Base-by-base conservation (phyloP, 2,797 vertebrate genomes). In the Pristis pectinata region DNA sequence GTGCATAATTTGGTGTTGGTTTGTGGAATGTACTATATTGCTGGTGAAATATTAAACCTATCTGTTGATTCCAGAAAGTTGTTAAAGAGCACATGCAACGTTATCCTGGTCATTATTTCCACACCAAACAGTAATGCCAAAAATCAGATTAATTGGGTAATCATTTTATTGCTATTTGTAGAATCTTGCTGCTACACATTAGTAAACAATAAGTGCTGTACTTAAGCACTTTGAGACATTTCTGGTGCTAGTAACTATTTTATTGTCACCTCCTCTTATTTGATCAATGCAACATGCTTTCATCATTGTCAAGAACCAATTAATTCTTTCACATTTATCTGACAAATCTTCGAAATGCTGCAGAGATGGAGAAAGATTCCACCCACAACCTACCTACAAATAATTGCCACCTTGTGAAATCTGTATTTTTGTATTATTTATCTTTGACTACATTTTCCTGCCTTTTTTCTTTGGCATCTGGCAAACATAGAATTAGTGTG, bases 371-470 rank as follows among this genome's bases (percentile, higher is more conserved):
- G 56, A 67, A 67, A 91, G n/a, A 37, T 67, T 91, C 87, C 61
- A 91, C 87, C 87, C 87, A 91, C 87, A 53, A 67, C n/a, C 61
- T 8, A 30, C n/a, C 61, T 91, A 91, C n/a, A 27, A 91, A 67
- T 91, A 91, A 91, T 67, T 91, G 59, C 87, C n/a, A 67, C n/a
- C 87, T 91, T 41, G 59, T 24, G 87, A 41, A 91, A 91, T 67
- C 22, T 67, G 87, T 61, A 67, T 67, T 64, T 85, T 91, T 91
- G 91, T 64, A 27, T 91, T 41, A 24, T 91, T 91, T 91, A 67
- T 91, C n/a, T 91, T 67, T 37, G n/a, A 67, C 61, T 27, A 67
- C n/a, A 3, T 91, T 41, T 87, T 83, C 17, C 1, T n/a, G 59
- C 59, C 6, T 87, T 83, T 44, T 83, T 87, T 87, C 56, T 17